Evolutionary conservation across 2,888 invertebrate species (phyloP), one percentile per base, ranked within the genome.

Genomic region (Drosophila demipolita): DNA sequence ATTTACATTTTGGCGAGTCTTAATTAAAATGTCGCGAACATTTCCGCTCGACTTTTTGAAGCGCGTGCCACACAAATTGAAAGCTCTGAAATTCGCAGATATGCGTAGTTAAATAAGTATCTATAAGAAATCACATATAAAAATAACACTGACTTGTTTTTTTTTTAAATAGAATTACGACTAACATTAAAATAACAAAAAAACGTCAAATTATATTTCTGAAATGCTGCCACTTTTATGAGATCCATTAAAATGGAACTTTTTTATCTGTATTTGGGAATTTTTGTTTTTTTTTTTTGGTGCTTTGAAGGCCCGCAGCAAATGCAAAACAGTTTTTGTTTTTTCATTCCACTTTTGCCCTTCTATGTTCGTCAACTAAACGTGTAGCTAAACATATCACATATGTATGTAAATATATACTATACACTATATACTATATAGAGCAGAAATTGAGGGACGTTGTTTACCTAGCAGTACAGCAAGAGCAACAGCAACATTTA

Each of bases 21-120:
- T 82, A 91, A 92, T 92, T 91, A 92, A 92, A 89, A 90, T 83
- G 91, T 92, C 92, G 90, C 92, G 83, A 81, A 82, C 84, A 87
- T 83, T 90, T 91, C 92, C 92, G 92, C 89, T 83, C 85, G 76
- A 65, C 49, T 71, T 75, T 75, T 58, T 66, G 26, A 52, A 76
- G 82, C 85, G 74, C 86, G 80, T 89, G 83, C 87, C 87, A 69
- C 38, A 57, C 65, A 60, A 79, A 66, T 71, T 73, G 66, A 50
- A 42, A 32, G 50, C 38, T 7, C 33, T 15, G 15, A 20, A 35
- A 57, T 75, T 65, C 40, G 75, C 70, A 55, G 26, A 58, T 57
- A 42, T 49, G 40, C 45, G 36, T 45, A 48, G 60, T 58, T 40
- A 26, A 12, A 42, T 35, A 29, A 36, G 23, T 49, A 26, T 32